Evolutionary conservation across 2,797 vertebrate genomes (phyloP), one percentile per base, ranked within the genome.

Genomic region (Zalophus californianus): DNA sequence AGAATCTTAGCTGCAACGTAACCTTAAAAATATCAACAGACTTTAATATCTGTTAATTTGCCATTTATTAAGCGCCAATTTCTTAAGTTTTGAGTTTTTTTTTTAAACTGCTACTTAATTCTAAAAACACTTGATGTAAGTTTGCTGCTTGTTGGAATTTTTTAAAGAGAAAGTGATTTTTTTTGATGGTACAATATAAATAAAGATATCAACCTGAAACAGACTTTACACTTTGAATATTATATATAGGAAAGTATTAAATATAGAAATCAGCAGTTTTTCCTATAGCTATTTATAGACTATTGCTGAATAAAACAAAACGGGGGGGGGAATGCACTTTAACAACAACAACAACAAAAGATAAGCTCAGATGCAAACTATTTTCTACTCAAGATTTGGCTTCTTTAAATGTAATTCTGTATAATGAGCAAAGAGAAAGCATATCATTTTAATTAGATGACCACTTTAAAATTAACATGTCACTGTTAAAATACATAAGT

Each of bases 371-470:
- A 96, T 85, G 54, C 90, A 94, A 96, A 97, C 90, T 97, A 32
- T 95, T 95, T 96, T 92, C 96, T 93, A 50, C 96, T 91, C 82
- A 94, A 96, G 92, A 92, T 93, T 97, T 98, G 93, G 95, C 95
- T 94, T 98, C 90, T 97, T 91, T 93, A 97, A 98, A 96, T 94
- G 75, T 66, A 89, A 21, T 72, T 97, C 93, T 91, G 44, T 93
- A 72, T 96, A 96, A 84, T 97, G 84, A 97, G 89, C 90, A 90
- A 96, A 94, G 64, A 97, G 66, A 97, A 96, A 94, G 92, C 92
- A 97, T 97, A 97, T 98, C 92, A 95, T 95, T 98, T 97, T 98
- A 98, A 97, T 98, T 97, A 90, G 97, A 90, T 92, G 97, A 62
- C 93, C 83, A 91, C 64, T 72, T 98, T 98, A 97, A 98, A 98